Percentiles rank a stretch among this genome's conserved stretches.
Evolutionary conservation across 1,140 invertebrate genomes (phyloP).

Genomic region (Drosophila kurseongensis): DNA sequence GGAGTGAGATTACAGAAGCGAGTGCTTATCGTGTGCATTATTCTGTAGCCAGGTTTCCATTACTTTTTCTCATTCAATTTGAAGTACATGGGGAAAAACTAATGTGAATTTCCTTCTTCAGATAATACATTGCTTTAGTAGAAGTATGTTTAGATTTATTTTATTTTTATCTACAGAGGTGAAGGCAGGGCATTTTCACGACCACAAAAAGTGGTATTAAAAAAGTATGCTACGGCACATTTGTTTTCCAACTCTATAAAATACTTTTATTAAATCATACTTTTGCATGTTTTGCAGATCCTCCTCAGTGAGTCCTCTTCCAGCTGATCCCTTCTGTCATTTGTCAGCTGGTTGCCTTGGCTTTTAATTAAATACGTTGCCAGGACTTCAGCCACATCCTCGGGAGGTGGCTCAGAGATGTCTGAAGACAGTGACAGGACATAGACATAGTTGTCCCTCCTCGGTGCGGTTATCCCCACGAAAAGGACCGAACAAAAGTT

Average conservation of each 20-base stretch:
- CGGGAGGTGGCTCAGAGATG: slow-evolving; percentile 27
- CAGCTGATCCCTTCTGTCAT: slow-evolving; percentile 15
- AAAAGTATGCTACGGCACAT: no score
- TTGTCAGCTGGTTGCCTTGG: slow-evolving; percentile 15
- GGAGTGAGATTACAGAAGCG: not conserved
- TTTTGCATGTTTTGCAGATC: not conserved
- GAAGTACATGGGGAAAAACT: not conserved
- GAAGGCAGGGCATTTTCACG: no score
- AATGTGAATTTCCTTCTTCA: no score
- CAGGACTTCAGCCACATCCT: slow-evolving; percentile 6
- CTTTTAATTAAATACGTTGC: slow-evolving; percentile 50
- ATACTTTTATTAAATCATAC: no score
- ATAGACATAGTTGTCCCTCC: slow-evolving; percentile 30
- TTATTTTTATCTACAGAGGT: no score
- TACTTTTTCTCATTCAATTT: not conserved
- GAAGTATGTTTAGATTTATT: no score
- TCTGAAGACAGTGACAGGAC: slow-evolving; percentile 38
- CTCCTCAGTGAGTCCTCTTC: not conserved
- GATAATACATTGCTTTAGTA: no score
- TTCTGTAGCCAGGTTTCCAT: slow-evolving; percentile 5
- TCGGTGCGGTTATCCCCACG: not conserved
- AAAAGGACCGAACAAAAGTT: slow-evolving; percentile 46
- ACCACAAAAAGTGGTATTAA: no score
- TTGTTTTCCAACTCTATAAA: no score
- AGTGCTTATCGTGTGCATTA: slow-evolving; percentile 7